Evolutionary conservation across 1,140 invertebrate species (phyloP).

Genomic region (Bicyclus anynana): DNA sequence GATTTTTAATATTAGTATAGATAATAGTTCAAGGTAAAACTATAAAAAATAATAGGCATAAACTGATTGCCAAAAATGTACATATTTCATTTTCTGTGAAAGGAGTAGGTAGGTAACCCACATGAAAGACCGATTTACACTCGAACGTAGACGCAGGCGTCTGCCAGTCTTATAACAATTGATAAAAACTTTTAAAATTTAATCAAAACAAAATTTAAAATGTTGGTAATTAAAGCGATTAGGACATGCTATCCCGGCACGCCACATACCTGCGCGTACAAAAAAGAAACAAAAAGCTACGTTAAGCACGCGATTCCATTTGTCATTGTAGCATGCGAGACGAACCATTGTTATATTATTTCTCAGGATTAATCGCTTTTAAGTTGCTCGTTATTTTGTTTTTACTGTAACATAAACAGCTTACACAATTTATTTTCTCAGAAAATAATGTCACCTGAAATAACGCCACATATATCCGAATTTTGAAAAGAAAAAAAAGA

Average conservation of each 20-base stretch:
- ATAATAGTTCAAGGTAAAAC: too few relatives aligned
- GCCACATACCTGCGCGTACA: constrained; percentile 9
- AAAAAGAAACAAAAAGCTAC: neutral
- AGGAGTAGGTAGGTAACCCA: too few relatives aligned
- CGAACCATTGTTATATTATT: neutral
- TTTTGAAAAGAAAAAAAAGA: too few relatives aligned
- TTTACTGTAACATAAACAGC: neutral
- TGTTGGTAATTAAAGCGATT: constrained; percentile 17
- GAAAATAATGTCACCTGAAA: too few relatives aligned
- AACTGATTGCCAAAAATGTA: too few relatives aligned
- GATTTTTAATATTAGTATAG: too few relatives aligned
- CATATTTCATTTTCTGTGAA: too few relatives aligned
- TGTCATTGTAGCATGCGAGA: constrained; percentile 4
- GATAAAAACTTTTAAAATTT: neutral
- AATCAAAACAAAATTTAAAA: constrained; percentile 7
- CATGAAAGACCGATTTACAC: too few relatives aligned
- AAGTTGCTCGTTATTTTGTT: neutral
- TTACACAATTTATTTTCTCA: neutral
- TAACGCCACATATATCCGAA: too few relatives aligned
- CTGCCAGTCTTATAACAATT: neutral
- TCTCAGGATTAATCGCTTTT: neutral
- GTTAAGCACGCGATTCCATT: constrained; percentile 1
- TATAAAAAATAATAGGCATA: too few relatives aligned
- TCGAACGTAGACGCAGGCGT: too few relatives aligned
- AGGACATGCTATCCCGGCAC: constrained; percentile 13